Evolutionary conservation across 1,140 invertebrate species (phyloP).

Genomic region (Zaprionus africanus): DNA sequence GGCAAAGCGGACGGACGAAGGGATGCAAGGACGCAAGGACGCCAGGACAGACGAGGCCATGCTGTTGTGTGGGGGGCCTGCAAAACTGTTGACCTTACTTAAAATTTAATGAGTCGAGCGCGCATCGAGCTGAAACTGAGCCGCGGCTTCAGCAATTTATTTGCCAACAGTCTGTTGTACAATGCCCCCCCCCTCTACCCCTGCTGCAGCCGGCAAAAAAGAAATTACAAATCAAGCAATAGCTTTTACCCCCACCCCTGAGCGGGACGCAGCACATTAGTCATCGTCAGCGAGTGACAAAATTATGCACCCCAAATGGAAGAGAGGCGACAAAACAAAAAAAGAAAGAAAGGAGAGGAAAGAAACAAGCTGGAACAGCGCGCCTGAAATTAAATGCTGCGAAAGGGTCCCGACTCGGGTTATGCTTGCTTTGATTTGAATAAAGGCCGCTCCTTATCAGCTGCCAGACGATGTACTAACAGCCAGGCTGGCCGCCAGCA

Average conservation of each 20-base stretch:
- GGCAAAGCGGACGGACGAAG: neutral
- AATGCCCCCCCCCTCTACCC: neutral
- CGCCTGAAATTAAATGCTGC: constrained; percentile 30
- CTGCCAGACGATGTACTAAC: constrained; percentile 15
- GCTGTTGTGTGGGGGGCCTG: neutral
- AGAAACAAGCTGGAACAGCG: constrained; percentile 6
- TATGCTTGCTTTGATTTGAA: constrained; percentile 36
- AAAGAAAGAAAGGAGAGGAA: neutral
- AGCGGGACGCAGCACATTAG: constrained; percentile 42
- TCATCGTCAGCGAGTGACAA: constrained; percentile 60
- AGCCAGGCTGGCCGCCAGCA: neutral
- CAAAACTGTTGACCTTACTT: constrained; percentile 63
- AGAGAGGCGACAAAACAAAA: neutral
- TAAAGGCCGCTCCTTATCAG: constrained; percentile 45
- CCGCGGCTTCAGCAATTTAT: constrained; percentile 51
- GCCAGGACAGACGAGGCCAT: neutral
- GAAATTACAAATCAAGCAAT: constrained; percentile 57
- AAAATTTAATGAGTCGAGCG: constrained; percentile 64
- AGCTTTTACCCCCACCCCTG: neutral
- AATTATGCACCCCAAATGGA: constrained; percentile 40
- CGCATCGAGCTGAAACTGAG: constrained; percentile 30
- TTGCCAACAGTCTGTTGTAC: constrained; percentile 28
- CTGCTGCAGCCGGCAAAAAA: constrained; percentile 9
- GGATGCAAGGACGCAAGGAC: neutral
- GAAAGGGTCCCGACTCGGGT: constrained; percentile 22